phyloP scores from a whole-genome alignment of 2,888 invertebrate species.

The Rugalucina vietnamica region DNA sequence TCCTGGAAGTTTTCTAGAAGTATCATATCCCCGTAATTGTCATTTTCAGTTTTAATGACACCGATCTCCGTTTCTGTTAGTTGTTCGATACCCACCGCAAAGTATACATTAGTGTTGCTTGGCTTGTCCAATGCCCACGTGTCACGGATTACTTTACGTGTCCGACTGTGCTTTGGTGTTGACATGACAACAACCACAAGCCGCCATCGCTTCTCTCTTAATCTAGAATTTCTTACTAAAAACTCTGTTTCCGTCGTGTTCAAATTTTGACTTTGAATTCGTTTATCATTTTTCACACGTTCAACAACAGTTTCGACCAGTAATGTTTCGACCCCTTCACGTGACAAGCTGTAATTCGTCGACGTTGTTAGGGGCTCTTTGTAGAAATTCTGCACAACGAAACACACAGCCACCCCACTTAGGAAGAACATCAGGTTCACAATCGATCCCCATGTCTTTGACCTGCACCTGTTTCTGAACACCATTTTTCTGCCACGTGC shows the following conservation, averaged over 20 bases:
- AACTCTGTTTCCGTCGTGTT: no score
- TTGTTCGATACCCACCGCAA: slow-evolving; percentile 88
- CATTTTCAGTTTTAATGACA: slow-evolving; percentile 84
- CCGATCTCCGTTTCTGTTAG: slow-evolving; percentile 84
- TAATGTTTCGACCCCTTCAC: not conserved
- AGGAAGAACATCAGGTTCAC: no score
- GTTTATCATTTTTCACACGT: not conserved
- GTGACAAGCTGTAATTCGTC: no score
- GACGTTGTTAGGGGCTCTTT: no score
- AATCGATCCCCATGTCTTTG: no score
- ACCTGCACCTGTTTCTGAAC: no score
- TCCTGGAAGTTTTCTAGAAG: slow-evolving; percentile 90
- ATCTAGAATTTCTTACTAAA: no score
- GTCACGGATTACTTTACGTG: slow-evolving; percentile 90
- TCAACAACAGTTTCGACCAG: not conserved
- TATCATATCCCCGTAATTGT: slow-evolving; percentile 88
- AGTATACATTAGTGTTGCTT: slow-evolving; percentile 87
- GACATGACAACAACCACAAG: slow-evolving; percentile 87
- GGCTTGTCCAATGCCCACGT: slow-evolving; percentile 90
- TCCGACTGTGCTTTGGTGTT: slow-evolving; percentile 89
- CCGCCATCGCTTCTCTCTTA: no score
- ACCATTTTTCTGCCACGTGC: no score
- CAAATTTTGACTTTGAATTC: no score
- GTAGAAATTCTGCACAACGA: no score
- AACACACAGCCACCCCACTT: no score